Base-by-base conservation (phyloP, 30 jellyfish, hydroid and myxozoan genomes). In the Hydractinia symbiolongicarpus region DNA sequence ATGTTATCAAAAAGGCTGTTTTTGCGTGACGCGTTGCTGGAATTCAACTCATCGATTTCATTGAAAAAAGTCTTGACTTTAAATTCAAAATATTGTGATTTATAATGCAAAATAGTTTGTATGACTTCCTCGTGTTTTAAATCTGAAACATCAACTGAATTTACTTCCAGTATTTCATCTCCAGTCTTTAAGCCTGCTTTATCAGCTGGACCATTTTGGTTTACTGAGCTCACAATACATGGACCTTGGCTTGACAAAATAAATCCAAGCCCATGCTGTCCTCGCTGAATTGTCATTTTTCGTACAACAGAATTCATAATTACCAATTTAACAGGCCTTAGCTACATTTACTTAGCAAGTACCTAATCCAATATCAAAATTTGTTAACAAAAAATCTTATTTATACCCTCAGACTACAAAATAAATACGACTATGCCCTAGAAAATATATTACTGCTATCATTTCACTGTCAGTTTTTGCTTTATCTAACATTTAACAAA, bases 121-220 rank as follows among this genome's bases (percentile, higher is more conserved):
- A 89, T 95, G 53, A 90, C 97, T 30, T 90, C 89, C 61, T 90
- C 90, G 64, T 85, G 95, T 16, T 90, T 62, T n/a, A 88, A 72
- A 55, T 83, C 64, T 4, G 93, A 66, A 8, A 86, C 95, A 90
- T 90, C 86, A 30, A 55, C 86, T 14, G 58, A 67, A 77, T 90
- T 84, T 8, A 90, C 95, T 64, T 90, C 88, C 11, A 90, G 81
- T 8, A 90, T 82, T 78, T 90, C 94, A 85, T 90, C 97, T 6
- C 95, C 95, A 61, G 77, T 50, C 50, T 79, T 69, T 72, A 90
- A 16, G 4, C 78, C 72, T 66, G 97, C 97, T 17, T 17, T 52
- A 11, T 78, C 89, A 30, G 95, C 95, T 13, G 97, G 93, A 15
- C 95, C 89, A 13, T 87, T 84, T 75, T 81, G 82, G 13, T 87